These are phyloP conservation scores for Cichlasoma orientale DNA, from an alignment of 2,797 vertebrate genomes.

Conservation along the genomic window DNA sequence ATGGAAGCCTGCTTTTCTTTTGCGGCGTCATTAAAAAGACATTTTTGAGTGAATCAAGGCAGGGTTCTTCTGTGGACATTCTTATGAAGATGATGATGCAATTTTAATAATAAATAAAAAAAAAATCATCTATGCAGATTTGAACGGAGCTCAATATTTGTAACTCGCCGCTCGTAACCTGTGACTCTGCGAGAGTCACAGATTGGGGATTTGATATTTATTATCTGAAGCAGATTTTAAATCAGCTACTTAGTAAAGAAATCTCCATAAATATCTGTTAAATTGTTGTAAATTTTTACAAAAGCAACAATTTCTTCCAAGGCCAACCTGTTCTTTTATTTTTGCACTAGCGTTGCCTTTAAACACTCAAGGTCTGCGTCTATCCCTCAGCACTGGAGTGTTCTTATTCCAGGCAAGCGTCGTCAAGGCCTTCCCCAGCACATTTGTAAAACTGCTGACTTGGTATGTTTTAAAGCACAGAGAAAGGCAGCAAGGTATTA, in stretches of 20 bases:
- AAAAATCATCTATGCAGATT: slow-evolving; percentile 3
- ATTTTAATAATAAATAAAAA: neutral
- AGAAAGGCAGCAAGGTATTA: slow-evolving; percentile 50
- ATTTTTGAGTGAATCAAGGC: neutral
- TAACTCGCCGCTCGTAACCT: neutral
- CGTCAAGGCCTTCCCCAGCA: slow-evolving; percentile 16
- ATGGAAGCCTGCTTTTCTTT: slow-evolving; percentile 1
- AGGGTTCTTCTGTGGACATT: neutral
- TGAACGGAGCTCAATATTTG: slow-evolving; percentile 4
- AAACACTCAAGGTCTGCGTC: slow-evolving; percentile 36
- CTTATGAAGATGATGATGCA: neutral
- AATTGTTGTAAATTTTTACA: neutral
- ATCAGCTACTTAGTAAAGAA: neutral
- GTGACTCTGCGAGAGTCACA: neutral
- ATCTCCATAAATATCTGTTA: neutral
- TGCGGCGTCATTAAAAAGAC: slow-evolving; percentile 2
- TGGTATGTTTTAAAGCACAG: slow-evolving; percentile 27
- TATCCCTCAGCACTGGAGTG: slow-evolving; percentile 2
- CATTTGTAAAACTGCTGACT: slow-evolving; percentile 59
- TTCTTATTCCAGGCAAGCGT: slow-evolving; percentile 40
- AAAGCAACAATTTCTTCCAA: neutral
- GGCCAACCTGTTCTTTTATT: slow-evolving; percentile 12
- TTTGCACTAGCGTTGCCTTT: slow-evolving; percentile 7
- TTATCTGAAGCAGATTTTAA: slow-evolving; percentile 1
- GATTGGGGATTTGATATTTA: neutral